A percentile compares a stretch with the other conserved stretches of the same genome.
Conservation (phyloP, 2,888 invertebrate genomes). For the Uropetala carovei region DNA sequence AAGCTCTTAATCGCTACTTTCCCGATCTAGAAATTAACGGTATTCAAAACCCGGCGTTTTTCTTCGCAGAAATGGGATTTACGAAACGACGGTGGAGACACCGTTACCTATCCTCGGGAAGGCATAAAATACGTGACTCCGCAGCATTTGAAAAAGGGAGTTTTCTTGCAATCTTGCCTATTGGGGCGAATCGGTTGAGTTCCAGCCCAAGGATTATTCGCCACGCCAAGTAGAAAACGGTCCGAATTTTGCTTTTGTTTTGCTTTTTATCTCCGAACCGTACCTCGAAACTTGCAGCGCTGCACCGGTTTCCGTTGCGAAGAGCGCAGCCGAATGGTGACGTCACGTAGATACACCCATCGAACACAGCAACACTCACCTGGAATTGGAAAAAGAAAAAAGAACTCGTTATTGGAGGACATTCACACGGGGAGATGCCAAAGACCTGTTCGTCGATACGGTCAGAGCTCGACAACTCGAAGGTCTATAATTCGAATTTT, state of each 20-base stretch:
- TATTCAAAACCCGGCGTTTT: too few relatives aligned
- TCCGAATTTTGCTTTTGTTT: neutral
- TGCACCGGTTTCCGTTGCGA: neutral
- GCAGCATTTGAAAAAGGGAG: neutral
- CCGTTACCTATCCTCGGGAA: neutral
- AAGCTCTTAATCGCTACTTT: too few relatives aligned
- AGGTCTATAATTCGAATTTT: too few relatives aligned
- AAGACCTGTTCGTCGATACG: too few relatives aligned
- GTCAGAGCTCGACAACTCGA: too few relatives aligned
- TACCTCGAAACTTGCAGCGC: neutral
- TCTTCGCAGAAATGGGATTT: neutral
- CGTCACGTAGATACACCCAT: neutral
- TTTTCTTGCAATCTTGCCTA: neutral
- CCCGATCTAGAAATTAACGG: too few relatives aligned
- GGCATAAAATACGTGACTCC: neutral
- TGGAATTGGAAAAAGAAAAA: neutral
- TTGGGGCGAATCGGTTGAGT: neutral
- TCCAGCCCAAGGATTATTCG: conserved; percentile 3
- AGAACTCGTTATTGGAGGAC: too few relatives aligned
- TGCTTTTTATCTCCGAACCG: neutral
- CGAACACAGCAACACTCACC: neutral
- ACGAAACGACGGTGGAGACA: neutral
- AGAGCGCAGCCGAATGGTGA: neutral
- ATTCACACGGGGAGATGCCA: too few relatives aligned
- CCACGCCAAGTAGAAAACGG: neutral